These are phyloP conservation scores for Aromia moschata DNA, from an alignment of 2,888 invertebrate genomes.

Conservation along the genomic window DNA sequence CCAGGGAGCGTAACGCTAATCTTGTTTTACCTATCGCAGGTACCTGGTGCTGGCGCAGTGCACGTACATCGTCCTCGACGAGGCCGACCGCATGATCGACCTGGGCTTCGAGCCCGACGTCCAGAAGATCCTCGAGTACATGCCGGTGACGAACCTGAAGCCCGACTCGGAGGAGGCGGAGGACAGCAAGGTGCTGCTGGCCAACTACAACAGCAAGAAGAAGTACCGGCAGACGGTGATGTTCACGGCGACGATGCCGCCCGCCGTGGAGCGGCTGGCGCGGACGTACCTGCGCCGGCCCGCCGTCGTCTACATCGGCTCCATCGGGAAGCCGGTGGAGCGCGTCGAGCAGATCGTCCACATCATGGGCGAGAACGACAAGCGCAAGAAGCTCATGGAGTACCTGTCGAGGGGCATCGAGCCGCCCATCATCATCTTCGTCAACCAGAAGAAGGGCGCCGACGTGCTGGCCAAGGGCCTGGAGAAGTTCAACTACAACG, in stretches of 20 bases:
- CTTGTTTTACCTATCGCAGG: too few species aligned
- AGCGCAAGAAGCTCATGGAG: slow-evolving; percentile 93
- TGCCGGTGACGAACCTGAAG: slow-evolving; percentile 98
- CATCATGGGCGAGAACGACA: slow-evolving; percentile 95
- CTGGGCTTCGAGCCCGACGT: slow-evolving; percentile 99
- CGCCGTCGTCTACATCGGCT: slow-evolving; percentile 95
- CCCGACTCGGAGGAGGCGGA: slow-evolving; percentile 99
- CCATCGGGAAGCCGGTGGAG: slow-evolving; percentile 94
- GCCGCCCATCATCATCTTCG: slow-evolving; percentile 99
- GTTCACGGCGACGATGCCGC: slow-evolving; percentile 99
- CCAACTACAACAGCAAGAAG: slow-evolving; percentile 94
- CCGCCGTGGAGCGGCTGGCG: slow-evolving; percentile 96
- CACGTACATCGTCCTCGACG: slow-evolving; percentile 95
- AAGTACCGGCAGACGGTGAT: slow-evolving; percentile 99
- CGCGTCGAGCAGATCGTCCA: slow-evolving; percentile 97
- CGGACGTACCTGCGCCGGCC: slow-evolving; percentile 94
- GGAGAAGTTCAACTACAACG: slow-evolving; percentile 96
- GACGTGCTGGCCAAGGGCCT: slow-evolving; percentile 96
- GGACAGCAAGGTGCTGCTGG: slow-evolving; percentile 78
- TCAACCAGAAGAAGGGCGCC: slow-evolving; percentile 97
- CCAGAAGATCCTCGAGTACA: slow-evolving; percentile 95
- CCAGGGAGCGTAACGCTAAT: too few species aligned
- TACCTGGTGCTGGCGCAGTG: slow-evolving; percentile 96
- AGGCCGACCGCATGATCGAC: slow-evolving; percentile 99
- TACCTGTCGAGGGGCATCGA: slow-evolving; percentile 90